A percentile compares a stretch with the other conserved stretches of the same genome.
Conservation (phyloP, 2,113 vertebrate genomes). For the Gopherus flavomarginatus region DNA sequence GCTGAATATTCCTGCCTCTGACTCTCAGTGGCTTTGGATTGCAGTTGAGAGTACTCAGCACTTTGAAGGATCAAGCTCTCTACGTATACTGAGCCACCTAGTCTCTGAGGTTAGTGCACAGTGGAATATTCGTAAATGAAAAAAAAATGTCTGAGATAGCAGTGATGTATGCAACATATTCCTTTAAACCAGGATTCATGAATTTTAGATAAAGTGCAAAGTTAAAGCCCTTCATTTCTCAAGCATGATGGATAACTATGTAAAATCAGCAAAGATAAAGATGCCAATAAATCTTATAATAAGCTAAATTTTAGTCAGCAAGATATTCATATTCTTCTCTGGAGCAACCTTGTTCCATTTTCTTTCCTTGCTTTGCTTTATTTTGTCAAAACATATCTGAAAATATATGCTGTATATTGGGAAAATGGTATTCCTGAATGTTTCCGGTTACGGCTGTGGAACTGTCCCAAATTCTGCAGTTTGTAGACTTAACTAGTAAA, state of each 20-base stretch:
- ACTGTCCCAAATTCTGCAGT: background rate
- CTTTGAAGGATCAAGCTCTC: background rate
- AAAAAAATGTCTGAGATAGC: conserved; percentile 10
- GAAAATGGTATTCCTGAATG: background rate
- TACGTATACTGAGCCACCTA: background rate
- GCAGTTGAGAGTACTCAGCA: background rate
- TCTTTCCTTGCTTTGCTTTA: background rate
- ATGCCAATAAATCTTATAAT: conserved; percentile 33
- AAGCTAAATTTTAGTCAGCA: background rate
- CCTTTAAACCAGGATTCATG: conserved; percentile 5
- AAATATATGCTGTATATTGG: background rate
- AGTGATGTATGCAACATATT: background rate
- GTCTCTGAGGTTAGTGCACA: background rate
- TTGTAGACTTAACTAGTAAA: background rate
- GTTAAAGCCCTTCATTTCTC: conserved; percentile 41
- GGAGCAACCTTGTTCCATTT: background rate
- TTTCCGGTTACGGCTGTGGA: background rate
- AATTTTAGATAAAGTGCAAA: conserved; percentile 52
- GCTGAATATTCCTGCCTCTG: background rate
- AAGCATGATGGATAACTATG: conserved; percentile 35
- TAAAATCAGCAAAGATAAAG: conserved; percentile 29
- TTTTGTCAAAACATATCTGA: background rate
- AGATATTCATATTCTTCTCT: background rate
- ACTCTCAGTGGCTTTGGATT: background rate
- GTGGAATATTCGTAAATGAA: background rate